Conservation (phyloP, 35 echinoderm and acorn worm species). For the Patiria miniata region DNA sequence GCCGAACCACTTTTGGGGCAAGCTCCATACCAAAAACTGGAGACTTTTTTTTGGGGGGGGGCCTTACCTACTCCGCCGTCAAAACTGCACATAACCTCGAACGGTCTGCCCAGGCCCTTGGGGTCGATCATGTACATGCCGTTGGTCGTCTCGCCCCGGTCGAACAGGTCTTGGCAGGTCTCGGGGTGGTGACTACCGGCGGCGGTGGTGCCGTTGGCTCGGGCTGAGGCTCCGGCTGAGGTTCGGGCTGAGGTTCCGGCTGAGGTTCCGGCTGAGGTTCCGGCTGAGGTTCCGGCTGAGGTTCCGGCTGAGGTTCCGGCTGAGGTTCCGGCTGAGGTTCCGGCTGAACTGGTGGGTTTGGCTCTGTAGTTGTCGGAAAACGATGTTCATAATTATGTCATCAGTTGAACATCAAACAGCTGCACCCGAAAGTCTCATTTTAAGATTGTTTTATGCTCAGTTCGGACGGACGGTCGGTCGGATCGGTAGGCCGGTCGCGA, state of each 20-base stretch:
- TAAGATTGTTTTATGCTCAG: too few relatives aligned
- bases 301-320: not conserved
- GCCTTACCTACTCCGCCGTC: not conserved
- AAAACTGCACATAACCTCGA: constrained; percentile 9
- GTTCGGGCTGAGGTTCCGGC: not conserved
- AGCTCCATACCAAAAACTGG: too few relatives aligned
- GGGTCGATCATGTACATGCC: constrained; percentile 36
- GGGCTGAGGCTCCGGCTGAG: not conserved
- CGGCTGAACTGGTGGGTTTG: not conserved
- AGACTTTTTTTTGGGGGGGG: too few relatives aligned
- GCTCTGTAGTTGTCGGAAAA: not conserved
- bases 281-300: not conserved
- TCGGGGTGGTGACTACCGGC: constrained; percentile 3
- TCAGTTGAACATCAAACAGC: too few relatives aligned
- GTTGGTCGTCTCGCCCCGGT: constrained; percentile 7
- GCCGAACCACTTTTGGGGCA: not conserved
- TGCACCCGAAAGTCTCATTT: too few relatives aligned
- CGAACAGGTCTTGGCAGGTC: constrained; percentile 20
- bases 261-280: not conserved
- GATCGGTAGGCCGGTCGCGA: too few relatives aligned
- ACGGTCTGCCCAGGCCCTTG: not conserved
- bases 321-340: too few relatives aligned
- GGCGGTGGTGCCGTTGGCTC: constrained; percentile 3
- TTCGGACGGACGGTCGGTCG: too few relatives aligned
- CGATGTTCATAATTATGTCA: not conserved